A percentile compares a stretch with the other conserved stretches of the same genome.
These are phyloP conservation scores for Lysandra coridon DNA, from an alignment of 2,888 invertebrate species.

Conservation along the genomic window DNA sequence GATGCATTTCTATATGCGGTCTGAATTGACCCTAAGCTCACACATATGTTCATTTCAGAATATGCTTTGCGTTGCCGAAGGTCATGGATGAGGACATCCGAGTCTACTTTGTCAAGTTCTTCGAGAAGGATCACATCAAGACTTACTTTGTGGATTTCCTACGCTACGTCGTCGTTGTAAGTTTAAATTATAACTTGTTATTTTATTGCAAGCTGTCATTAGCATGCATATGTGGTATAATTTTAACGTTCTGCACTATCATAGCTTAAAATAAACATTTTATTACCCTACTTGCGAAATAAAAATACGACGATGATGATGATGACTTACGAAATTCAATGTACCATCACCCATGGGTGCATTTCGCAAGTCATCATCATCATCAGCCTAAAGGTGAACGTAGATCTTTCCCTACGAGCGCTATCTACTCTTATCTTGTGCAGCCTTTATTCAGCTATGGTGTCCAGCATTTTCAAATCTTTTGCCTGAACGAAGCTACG, in stretches of 20 bases:
- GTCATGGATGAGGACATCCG: not conserved
- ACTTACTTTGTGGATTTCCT: not conserved
- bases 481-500: too few species aligned
- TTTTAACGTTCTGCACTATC: not conserved
- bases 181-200: not conserved
- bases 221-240: not conserved
- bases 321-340: too few species aligned
- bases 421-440: too few species aligned
- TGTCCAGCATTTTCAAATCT: too few species aligned
- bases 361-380: not conserved
- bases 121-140: constrained; percentile 1
- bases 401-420: too few species aligned
- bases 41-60: not conserved
- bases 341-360: too few species aligned
- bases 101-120: not conserved
- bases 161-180: not conserved
- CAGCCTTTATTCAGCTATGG: too few species aligned
- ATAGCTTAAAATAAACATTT: too few species aligned
- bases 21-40: not conserved
- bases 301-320: too few species aligned
- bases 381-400: not conserved
- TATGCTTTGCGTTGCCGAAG: not conserved
- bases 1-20: too few species aligned
- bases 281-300: too few species aligned
- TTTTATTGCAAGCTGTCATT: not conserved